Evolutionary conservation across 2,888 invertebrate species (phyloP), one percentile per base, ranked within the genome.

Genomic region (Portevinia maculata): DNA sequence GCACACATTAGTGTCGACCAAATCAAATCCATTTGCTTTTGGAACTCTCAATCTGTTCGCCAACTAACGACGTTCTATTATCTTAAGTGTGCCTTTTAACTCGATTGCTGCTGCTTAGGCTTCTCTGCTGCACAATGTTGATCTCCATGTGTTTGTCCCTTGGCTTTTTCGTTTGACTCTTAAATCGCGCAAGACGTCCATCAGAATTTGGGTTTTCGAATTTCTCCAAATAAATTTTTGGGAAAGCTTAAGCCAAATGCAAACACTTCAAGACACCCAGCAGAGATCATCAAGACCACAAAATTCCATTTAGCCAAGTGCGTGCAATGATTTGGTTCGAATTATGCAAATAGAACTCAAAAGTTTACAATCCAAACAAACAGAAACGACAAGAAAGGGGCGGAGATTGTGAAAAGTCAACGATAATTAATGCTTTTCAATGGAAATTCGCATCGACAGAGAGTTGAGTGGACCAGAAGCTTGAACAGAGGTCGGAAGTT

Each of bases 21-120:
- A 70, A 52, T 39, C 50, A 55, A 60, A 70, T 41, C 50, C 74
- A 74, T 74, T 64, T 41, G 24, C 15, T 21, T 24, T 17, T 32
- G 6, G 52, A 19, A 19, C 19, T 39, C 48, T 30, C 37, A 64
- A 55, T 48, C 57, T 57, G 55, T 55, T 57, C 50, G 39, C 48
- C 55, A 83, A 75, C 83, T 84, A 84, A 84, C 79, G 85, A 84
- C 84, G 81, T 86, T 85, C 85, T 85, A 86, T 86, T 86, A 85
- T 85, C 84, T 85, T 84, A 85, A 86, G 86, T 86, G 86, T 85
- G 78, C 84, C 84, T 79, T 84, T 78, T 84, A 83, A 84, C 81
- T 85, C 83, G 76, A 84, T 60, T 78, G 73, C 44, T 57, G 64
- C 62, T 57, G 67, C 32, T 44, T 52, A 41, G 62, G 57, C 73